These are phyloP conservation scores for Polymixis lichenea DNA, from an alignment of 2,888 invertebrate genomes.

Conservation along the genomic window DNA sequence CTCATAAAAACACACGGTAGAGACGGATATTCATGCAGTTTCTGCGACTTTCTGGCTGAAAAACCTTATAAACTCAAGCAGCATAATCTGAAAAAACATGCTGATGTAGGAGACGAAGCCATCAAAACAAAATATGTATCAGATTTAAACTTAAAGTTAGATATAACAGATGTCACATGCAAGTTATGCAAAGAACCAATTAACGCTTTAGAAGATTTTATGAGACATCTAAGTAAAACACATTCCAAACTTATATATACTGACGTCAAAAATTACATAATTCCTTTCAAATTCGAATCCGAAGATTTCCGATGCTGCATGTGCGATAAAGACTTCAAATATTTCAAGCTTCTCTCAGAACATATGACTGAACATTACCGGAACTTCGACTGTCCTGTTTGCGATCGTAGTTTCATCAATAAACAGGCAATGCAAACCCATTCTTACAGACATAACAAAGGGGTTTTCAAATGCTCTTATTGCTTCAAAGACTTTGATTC, in stretches of 20 bases:
- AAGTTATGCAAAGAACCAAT: conserved; percentile 70
- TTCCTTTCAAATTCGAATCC: conserved; percentile 72
- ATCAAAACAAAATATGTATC: conserved; percentile 65
- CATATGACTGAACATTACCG: conserved; percentile 62
- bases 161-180: conserved; percentile 77
- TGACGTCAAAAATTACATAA: conserved; percentile 77
- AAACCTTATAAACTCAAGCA: conserved; percentile 72
- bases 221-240: conserved; percentile 69
- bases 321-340: conserved; percentile 19
- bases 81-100: conserved; percentile 69
- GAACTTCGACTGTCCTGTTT: conserved; percentile 76
- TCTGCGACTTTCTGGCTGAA: conserved; percentile 66
- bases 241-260: conserved; percentile 73
- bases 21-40: conserved; percentile 74
- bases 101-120: conserved; percentile 60
- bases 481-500: conserved; percentile 30
- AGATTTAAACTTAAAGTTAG: conserved; percentile 74
- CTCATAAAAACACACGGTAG: conserved; percentile 71
- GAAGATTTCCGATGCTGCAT: conserved; percentile 7
- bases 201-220: conserved; percentile 70
- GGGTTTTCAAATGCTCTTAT: conserved; percentile 71
- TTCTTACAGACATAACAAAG: conserved; percentile 70
- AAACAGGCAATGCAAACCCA: conserved; percentile 68
- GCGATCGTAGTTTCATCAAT: conserved; percentile 75
- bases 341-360: conserved; percentile 21